Evolutionary conservation across 2,797 vertebrate genomes (phyloP).

Genomic region (Oreochromis grahami): DNA sequence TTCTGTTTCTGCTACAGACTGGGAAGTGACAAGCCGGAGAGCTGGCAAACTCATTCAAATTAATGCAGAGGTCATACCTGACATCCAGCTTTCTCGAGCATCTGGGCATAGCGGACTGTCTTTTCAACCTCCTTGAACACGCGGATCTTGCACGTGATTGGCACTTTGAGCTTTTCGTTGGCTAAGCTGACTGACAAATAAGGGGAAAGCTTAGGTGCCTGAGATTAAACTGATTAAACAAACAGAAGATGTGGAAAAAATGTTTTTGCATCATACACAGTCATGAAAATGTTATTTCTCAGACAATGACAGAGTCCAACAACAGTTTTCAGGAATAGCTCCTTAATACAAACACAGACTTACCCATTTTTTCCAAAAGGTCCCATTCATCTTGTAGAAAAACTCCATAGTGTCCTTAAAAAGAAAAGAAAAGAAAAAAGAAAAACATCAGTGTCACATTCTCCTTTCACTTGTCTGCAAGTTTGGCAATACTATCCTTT

Average conservation of each 20-base stretch:
- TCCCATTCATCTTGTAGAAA: constrained; percentile 97
- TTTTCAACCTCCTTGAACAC: constrained; percentile 91
- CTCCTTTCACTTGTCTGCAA: rapidly evolving
- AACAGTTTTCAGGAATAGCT: background rate
- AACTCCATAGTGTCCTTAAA: constrained; percentile 91
- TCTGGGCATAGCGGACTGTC: constrained; percentile 90
- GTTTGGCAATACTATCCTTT: background rate
- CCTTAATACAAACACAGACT: constrained; percentile 43
- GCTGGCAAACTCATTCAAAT: background rate
- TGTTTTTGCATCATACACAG: background rate
- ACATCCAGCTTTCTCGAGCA: constrained; percentile 95
- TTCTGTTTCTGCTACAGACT: background rate
- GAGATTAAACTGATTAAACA: background rate
- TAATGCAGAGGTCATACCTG: constrained; percentile 75
- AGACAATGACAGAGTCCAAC: background rate
- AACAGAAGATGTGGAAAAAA: background rate
- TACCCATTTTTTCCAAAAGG: constrained; percentile 92
- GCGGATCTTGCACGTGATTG: constrained; percentile 96
- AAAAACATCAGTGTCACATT: background rate
- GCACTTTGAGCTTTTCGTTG: constrained; percentile 90
- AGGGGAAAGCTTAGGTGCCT: background rate
- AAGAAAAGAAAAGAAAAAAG: background rate
- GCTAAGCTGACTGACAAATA: constrained; percentile 83
- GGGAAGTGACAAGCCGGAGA: rapidly evolving
- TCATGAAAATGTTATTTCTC: background rate